Evolutionary conservation across 2,797 vertebrate species (phyloP).

Genomic region (Falco naumanni): DNA sequence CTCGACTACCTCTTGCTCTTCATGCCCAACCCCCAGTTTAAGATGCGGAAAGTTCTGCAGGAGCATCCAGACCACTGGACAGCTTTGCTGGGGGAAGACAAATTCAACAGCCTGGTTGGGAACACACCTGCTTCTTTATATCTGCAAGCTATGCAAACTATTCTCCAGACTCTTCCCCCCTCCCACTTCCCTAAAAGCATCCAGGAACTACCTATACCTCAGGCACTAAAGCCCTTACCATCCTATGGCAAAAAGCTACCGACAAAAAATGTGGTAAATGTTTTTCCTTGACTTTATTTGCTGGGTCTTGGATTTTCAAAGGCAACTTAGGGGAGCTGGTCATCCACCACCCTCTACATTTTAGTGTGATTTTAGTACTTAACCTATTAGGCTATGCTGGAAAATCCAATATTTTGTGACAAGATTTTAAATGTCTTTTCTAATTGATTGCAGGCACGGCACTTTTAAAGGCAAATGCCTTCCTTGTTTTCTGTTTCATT

Average conservation of each 20-base stretch:
- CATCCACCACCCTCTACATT: slow-evolving; percentile 15
- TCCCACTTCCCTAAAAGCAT: slow-evolving; percentile 84
- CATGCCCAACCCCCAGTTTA: slow-evolving; percentile 81
- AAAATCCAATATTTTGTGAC: slow-evolving; percentile 53
- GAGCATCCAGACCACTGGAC: slow-evolving; percentile 81
- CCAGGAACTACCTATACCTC: slow-evolving; percentile 86
- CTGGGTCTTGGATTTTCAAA: slow-evolving; percentile 55
- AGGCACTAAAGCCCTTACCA: slow-evolving; percentile 83
- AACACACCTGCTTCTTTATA: slow-evolving; percentile 82
- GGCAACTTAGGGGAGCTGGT: slow-evolving; percentile 26
- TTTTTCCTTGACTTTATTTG: slow-evolving; percentile 65
- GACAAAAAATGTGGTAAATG: slow-evolving; percentile 72
- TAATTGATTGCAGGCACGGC: slow-evolving; percentile 50
- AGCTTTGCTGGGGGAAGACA: slow-evolving; percentile 82
- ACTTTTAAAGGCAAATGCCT: slow-evolving; percentile 62
- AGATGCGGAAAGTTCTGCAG: slow-evolving; percentile 78
- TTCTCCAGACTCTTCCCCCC: slow-evolving; percentile 83
- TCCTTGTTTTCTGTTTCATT: slow-evolving; percentile 40
- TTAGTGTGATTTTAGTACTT: slow-evolving; percentile 47
- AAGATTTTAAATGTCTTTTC: slow-evolving; percentile 56
- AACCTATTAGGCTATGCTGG: neutral
- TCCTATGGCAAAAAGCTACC: slow-evolving; percentile 68
- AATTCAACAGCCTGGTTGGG: slow-evolving; percentile 81
- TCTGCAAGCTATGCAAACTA: slow-evolving; percentile 85
- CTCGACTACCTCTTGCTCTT: slow-evolving; percentile 87